Conservation (phyloP, 2,888 invertebrate genomes). For the Dryomyza anilis region DNA sequence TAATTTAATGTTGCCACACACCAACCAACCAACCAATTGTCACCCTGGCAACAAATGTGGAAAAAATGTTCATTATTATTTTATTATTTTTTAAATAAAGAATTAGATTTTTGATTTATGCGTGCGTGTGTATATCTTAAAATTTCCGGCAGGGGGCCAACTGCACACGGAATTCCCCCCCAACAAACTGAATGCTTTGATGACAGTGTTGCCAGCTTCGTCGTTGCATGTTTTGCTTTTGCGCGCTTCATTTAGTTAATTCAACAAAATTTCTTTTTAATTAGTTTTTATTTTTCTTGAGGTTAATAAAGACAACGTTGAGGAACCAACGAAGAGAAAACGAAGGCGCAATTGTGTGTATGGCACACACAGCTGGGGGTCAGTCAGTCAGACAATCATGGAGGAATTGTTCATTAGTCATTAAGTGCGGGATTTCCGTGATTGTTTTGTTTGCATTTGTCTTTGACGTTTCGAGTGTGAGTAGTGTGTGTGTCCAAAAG, state of each 20-base stretch:
- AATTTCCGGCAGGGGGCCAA: not conserved
- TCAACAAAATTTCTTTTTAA: conserved; percentile 1
- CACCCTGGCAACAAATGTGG: too few species aligned
- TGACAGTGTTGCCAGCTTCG: not conserved
- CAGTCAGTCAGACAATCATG: too few species aligned
- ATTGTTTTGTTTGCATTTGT: not conserved
- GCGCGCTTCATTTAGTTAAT: not conserved
- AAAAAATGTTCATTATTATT: too few species aligned
- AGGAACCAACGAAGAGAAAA: not conserved
- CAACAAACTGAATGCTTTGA: not conserved
- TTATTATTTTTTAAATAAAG: too few species aligned
- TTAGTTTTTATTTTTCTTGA: conserved; percentile 9
- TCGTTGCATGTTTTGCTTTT: not conserved
- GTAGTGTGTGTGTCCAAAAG: too few species aligned
- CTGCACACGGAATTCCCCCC: not conserved
- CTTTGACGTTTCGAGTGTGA: too few species aligned
- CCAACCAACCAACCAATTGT: not conserved
- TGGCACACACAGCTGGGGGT: conserved; percentile 13
- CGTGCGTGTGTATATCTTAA: not conserved
- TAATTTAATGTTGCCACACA: not conserved
- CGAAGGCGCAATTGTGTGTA: too few species aligned
- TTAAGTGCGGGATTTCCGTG: not conserved
- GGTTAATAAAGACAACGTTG: not conserved
- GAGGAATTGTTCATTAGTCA: too few species aligned
- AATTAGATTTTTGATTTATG: conserved; percentile 9